Evolutionary conservation across 2,888 invertebrate species (phyloP), one percentile per base, ranked within the genome.

Genomic region (Fragum sueziense): DNA sequence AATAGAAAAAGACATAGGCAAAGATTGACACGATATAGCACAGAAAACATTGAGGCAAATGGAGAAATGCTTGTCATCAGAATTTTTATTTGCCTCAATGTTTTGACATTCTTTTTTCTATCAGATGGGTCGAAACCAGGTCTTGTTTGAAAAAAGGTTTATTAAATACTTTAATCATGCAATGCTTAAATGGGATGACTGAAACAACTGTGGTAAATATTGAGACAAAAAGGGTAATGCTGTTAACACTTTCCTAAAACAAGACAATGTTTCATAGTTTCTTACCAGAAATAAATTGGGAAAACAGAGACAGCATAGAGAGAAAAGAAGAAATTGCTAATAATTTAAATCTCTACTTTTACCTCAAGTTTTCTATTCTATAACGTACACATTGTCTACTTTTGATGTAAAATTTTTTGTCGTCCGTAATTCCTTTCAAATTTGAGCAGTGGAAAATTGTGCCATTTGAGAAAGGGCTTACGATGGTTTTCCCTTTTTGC

Each of bases 101-200:
- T 41, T 41, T 9, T 9, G 9, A 41, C 41, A 41, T 41, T 41
- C 41, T 11, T 41, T 41, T 41, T 41, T 17, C 9, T 41, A 11
- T 41, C 11, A 9, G 41, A 17, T 41, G 9, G 17, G 17, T 9
- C 11, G 9, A 41, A 41, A 41, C 11, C 17, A 41, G 17, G 41
- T 9, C 9, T 41, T 41, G 41, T 41, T 9, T 41, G 41, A 11
- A 11, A 41, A 41, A 41, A 17, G 41, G 11, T 41, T 47, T 99
- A 89, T 97, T 99, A 93, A 98, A 99, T 91, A 98, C 99, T n/a
- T 97, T 99, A 79, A 99, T 99, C 94, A 94, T 97, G 91, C 99
- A 99, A 94, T 99, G 99, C 67, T 95, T 99, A 85, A 90, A 91
- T 31, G 94, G 94, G 83, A 95, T 95, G 94, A 94, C 94, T 25